Base-by-base conservation (phyloP, 2,113 vertebrate species). In the Equus przewalskii region DNA sequence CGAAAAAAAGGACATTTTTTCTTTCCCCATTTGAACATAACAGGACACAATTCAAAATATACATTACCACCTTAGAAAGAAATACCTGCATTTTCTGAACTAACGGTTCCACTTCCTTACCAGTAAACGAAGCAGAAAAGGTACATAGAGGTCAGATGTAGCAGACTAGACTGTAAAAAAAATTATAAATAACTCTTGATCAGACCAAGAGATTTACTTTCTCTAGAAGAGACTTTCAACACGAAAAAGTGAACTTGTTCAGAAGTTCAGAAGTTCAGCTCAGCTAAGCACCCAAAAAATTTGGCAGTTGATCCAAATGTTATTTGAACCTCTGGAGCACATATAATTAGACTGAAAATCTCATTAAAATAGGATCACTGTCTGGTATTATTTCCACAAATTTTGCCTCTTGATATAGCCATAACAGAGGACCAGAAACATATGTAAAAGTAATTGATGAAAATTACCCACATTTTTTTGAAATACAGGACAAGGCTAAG, bases 291-390 rank as follows among this genome's bases (percentile, higher is more conserved):
- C 30, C 64, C 62, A 0, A 13, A 93, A 97, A 89, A 83, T 9
- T 87, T 92, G 60, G 49, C 91, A 91, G 56, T 82, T 90, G 87
- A 90, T 91, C 51, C 67, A 97, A 84, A 95, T 90, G 70, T 90
- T 92, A 94, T 87, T 70, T 96, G 84, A 98, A 92, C 36, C 21
- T 88, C 70, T 85, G 81, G 33, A 94, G 18, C 28, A 84, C 46
- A 88, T 92, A 82, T 92, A 97, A 97, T 97, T 97, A 95, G 60
- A 84, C 60, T 81, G 46, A 92, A 97, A 98, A 96, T 94, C 65
- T 97, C 86, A 96, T 97, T 96, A 97, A 97, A 96, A 87, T 5
- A 95, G 46, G 22, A 84, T 94, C 87, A 73, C 22, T 82, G 75
- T 81, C 54, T 97, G 58, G 49, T 87, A 96, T 56, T 36, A 36